Evolutionary conservation across 2,113 vertebrate genomes (phyloP), one percentile per base, ranked within the genome.

Genomic region (Cavia porcellus): DNA sequence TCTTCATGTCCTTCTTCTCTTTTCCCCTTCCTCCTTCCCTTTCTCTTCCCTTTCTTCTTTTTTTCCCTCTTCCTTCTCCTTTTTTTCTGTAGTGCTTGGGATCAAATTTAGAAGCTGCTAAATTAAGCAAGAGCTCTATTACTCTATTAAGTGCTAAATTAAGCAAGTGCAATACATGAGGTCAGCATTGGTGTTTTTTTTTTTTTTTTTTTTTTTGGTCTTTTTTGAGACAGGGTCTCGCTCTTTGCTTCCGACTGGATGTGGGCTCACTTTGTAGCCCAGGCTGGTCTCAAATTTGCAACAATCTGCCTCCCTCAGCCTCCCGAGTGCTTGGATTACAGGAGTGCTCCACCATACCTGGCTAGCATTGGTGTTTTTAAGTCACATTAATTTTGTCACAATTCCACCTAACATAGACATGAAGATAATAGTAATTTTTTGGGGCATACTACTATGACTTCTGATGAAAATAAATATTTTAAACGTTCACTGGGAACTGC

Each of bases 401-500:
- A 88, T 86, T 92, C 38, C 42, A 57, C 61, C 83, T 94, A 92
- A 86, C 11, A 12, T 1, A 75, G 61, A 64, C 90, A 84, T 90
- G 47, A 83, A 94, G 17, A 45, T 74, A 90, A 45, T 62, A 68
- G 47, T 52, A 50, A 80, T 90, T 96, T 90, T 88, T 35, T 79
- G 95, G 25, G 74, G 12, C 61, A 61, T 74, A 30, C 30, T 50
- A 74, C 25, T 90, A 24, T 22, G 87, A 72, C 13, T 7, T 91
- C 70, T 95, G 77, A 90, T 57, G 28, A 90, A 52, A 90, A 84
- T 85, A 59, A 79, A 84, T 25, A 2, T 89, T 95, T 95, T 47
- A 86, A 77, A 45, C 89, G 17, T 72, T 85, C 79, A 68, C 62
- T 94, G 79, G 62, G 70, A 95, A 96, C 85, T 87, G 81, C 30